These are phyloP conservation scores for Chunga burmeisteri DNA, from an alignment of 2,113 vertebrate species.

Conservation along the genomic window DNA sequence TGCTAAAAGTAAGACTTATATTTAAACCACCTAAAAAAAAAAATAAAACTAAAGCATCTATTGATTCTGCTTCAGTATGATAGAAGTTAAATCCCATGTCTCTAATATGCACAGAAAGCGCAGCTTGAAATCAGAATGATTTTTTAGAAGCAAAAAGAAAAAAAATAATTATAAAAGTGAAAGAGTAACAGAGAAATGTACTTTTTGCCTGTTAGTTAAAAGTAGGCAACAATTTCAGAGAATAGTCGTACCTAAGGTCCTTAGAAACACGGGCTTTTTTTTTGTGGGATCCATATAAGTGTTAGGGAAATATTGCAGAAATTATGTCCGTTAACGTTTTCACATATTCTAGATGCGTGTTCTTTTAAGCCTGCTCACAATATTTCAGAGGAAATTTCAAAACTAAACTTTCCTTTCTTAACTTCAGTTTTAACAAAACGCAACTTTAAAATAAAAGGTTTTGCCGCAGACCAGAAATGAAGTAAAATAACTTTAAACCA, in stretches of 20 bases:
- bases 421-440: not conserved
- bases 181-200: not conserved
- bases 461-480: not conserved
- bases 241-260: not conserved
- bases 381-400: not conserved
- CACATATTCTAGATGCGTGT: not conserved
- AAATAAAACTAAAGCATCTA: not conserved
- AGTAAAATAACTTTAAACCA: not conserved
- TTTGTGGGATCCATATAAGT: accelerated
- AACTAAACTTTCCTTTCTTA: not conserved
- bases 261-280: not conserved
- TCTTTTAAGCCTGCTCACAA: not conserved
- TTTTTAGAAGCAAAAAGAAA: not conserved
- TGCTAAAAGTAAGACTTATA: not conserved
- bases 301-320: not conserved
- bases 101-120: not conserved
- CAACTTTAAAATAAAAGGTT: not conserved
- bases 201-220: not conserved
- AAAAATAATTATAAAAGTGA: not conserved
- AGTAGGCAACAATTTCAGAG: not conserved
- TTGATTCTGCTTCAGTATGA: not conserved
- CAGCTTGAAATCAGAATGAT: not conserved
- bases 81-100: not conserved
- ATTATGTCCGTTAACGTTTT: not conserved
- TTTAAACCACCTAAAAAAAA: not conserved